These are phyloP conservation scores for Xenentodon cancila DNA, from an alignment of 2,797 vertebrate species.

Conservation along the genomic window DNA sequence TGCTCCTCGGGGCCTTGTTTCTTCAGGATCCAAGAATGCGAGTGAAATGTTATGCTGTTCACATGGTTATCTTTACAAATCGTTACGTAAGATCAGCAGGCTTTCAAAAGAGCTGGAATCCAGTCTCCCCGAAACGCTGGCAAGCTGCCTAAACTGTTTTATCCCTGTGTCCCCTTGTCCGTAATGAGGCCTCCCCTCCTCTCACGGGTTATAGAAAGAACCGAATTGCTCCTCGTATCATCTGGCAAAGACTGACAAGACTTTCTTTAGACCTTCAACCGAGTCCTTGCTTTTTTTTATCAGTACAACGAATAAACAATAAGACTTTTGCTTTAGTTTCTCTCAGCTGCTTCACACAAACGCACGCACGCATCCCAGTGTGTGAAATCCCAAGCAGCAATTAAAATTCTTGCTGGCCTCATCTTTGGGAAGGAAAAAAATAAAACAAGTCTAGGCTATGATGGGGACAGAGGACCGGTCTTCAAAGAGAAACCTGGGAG, in stretches of 20 bases:
- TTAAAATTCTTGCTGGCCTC: conserved; percentile 58
- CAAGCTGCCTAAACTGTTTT: conserved; percentile 54
- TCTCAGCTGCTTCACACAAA: neutral
- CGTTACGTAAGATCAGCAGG: conserved; percentile 56
- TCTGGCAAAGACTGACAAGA: conserved; percentile 8
- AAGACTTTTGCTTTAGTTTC: conserved; percentile 45
- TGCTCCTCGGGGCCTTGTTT: conserved; percentile 8
- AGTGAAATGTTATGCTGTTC: conserved; percentile 44
- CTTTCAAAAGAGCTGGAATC: conserved; percentile 58
- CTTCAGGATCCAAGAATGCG: conserved; percentile 46
- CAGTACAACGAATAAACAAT: conserved; percentile 50
- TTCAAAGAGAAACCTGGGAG: conserved; percentile 34
- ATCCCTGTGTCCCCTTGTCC: conserved; percentile 51
- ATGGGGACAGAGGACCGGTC: neutral
- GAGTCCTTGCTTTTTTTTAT: too few relatives aligned
- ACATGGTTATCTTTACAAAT: conserved; percentile 62
- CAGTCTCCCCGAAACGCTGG: conserved; percentile 52
- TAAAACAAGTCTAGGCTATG: neutral
- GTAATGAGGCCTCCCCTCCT: conserved; percentile 52
- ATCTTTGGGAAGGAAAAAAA: neutral
- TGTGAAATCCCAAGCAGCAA: conserved; percentile 53
- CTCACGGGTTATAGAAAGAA: conserved; percentile 43
- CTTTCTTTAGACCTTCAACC: neutral
- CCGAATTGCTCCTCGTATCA: conserved; percentile 41
- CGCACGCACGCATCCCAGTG: neutral